A percentile compares a stretch with the other conserved stretches of the same genome.
Evolutionary conservation across 2,888 invertebrate species (phyloP).

Genomic region (Petrophora chlorosata): DNA sequence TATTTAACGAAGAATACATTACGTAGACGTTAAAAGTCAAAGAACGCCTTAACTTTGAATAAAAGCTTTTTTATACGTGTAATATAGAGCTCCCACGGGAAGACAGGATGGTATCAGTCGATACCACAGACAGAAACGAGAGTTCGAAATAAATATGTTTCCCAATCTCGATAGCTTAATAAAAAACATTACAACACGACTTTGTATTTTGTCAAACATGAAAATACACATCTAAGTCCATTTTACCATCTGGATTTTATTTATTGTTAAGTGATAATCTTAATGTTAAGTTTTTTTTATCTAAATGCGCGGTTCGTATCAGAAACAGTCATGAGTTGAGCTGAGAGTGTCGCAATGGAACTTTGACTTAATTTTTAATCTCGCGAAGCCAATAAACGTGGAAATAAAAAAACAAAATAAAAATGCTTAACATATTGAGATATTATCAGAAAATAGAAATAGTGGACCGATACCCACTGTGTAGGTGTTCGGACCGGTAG

Average conservation of each 20-base stretch:
- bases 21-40: no score
- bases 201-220: constrained; percentile 21
- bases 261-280: constrained; percentile 12
- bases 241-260: constrained; percentile 12
- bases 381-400: constrained; percentile 24
- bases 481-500: constrained; percentile 35
- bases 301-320: constrained; percentile 19
- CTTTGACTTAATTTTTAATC: constrained; percentile 15
- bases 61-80: no score
- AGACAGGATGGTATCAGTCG: not conserved
- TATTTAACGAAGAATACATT: no score
- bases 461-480: constrained; percentile 29
- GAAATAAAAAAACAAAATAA: constrained; percentile 23
- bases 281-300: no score
- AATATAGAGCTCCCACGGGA: not conserved
- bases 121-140: no score
- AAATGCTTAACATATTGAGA: constrained; percentile 34
- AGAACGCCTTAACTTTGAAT: no score
- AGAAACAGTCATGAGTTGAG: constrained; percentile 1
- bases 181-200: constrained; percentile 10
- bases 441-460: constrained; percentile 39
- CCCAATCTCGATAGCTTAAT: constrained; percentile 6
- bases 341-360: constrained; percentile 15
- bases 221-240: constrained; percentile 9
- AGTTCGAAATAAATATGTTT: no score